phyloP scores from a whole-genome alignment of 2,888 invertebrate species.

The Patella depressa region DNA sequence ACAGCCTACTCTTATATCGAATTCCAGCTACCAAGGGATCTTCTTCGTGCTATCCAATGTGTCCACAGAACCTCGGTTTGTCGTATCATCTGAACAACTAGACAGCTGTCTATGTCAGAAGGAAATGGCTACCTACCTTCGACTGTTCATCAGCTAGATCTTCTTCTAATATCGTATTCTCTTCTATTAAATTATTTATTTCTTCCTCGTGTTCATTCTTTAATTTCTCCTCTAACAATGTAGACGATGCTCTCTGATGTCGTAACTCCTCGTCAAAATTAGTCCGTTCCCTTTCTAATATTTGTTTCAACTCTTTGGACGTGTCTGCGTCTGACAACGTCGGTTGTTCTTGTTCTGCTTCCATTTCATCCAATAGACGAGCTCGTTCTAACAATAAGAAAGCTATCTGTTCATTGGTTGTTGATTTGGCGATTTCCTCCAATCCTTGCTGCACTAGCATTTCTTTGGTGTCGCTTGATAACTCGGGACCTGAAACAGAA shows the following conservation, averaged over 20 bases:
- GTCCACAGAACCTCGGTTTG: too few species aligned
- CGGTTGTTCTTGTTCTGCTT: conserved; percentile 46
- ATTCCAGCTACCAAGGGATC: too few species aligned
- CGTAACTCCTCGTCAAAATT: conserved; percentile 71
- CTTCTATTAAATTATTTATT: conserved; percentile 61
- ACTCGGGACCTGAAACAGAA: conserved; percentile 38
- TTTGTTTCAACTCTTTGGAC: conserved; percentile 54
- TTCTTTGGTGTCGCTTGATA: conserved; percentile 62
- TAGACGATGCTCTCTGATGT: conserved; percentile 63
- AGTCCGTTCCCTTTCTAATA: conserved; percentile 68
- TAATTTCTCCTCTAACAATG: conserved; percentile 47
- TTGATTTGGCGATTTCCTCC: conserved; percentile 68
- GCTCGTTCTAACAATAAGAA: conserved; percentile 72
- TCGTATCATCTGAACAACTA: too few species aligned
- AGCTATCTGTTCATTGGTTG: conserved; percentile 72
- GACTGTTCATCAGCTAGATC: conserved; percentile 46
- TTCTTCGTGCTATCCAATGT: too few species aligned
- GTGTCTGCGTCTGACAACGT: conserved; percentile 26
- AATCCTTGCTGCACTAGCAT: conserved; percentile 72
- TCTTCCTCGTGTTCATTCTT: conserved; percentile 65
- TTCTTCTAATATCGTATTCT: conserved; percentile 59
- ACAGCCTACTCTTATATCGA: too few species aligned
- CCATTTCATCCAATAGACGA: conserved; percentile 72
- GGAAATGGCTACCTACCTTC: conserved; percentile 44
- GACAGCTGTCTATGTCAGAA: too few species aligned